Evolutionary conservation across 2,888 invertebrate genomes (phyloP).

Genomic region (Cheilosia soror): DNA sequence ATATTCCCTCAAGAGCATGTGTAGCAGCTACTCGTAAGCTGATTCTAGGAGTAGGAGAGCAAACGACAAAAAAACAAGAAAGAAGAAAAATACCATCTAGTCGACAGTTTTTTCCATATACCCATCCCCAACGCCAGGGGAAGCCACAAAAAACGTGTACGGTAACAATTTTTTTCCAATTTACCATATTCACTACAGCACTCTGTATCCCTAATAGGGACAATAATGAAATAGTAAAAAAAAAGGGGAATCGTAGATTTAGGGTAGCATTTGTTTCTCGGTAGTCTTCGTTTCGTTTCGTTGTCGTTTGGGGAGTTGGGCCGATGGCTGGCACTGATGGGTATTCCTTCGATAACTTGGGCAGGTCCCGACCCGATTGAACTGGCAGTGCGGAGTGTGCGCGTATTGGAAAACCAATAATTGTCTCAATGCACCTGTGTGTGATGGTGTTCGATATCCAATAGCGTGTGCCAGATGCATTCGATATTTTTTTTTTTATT

Average conservation of each 20-base stretch:
- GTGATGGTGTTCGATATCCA: constrained; percentile 56
- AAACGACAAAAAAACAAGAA: constrained; percentile 8
- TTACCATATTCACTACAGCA: constrained; percentile 61
- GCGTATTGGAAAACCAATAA: constrained; percentile 71
- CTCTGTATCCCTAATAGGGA: constrained; percentile 65
- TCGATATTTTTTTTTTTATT: constrained; percentile 28
- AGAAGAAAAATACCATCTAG: constrained; percentile 31
- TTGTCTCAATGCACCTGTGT: constrained; percentile 67
- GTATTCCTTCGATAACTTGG: constrained; percentile 46
- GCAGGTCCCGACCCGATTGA: constrained; percentile 59
- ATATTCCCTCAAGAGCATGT: constrained; percentile 69
- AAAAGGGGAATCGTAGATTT: constrained; percentile 51
- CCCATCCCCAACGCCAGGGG: constrained; percentile 7
- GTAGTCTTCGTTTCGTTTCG: constrained; percentile 16
- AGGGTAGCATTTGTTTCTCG: constrained; percentile 33
- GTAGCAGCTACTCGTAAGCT: constrained; percentile 55
- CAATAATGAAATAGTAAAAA: constrained; percentile 72
- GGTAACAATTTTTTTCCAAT: constrained; percentile 70
- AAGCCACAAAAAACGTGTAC: constrained; percentile 51
- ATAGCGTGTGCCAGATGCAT: constrained; percentile 66
- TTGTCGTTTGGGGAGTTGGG: neutral
- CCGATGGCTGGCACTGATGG: neutral
- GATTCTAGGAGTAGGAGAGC: constrained; percentile 39
- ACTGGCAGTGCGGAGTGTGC: constrained; percentile 60
- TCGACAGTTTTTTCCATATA: constrained; percentile 70